phyloP scores from a whole-genome alignment of 1,140 invertebrate species.

The Gerris buenoi region DNA sequence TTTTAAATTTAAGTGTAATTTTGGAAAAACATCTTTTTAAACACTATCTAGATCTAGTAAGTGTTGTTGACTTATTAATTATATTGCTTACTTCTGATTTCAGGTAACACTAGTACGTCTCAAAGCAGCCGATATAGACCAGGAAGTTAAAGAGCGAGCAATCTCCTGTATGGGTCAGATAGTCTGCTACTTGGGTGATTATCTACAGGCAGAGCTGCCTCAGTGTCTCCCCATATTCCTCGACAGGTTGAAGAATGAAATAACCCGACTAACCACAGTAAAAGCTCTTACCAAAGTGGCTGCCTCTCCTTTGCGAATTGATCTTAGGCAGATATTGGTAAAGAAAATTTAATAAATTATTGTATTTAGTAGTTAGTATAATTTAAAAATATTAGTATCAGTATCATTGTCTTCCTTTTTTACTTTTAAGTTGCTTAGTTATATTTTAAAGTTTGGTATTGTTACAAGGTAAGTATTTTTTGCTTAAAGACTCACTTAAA shows the following conservation, averaged over 20 bases:
- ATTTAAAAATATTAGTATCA: not conserved
- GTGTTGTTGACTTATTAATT: too few relatives aligned
- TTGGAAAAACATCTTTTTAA: too few relatives aligned
- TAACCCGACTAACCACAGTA: conserved; percentile 87
- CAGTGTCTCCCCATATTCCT: conserved; percentile 85
- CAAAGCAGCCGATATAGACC: conserved; percentile 90
- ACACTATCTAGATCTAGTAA: too few relatives aligned
- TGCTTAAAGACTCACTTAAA: too few relatives aligned
- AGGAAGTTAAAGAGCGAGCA: conserved; percentile 94
- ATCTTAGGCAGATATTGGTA: conserved; percentile 70
- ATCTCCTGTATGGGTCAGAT: conserved; percentile 96
- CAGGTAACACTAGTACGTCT: conserved; percentile 68
- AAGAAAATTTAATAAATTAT: conserved; percentile 18
- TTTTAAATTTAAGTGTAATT: too few relatives aligned
- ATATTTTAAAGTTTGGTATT: too few relatives aligned
- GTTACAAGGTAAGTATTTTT: too few relatives aligned
- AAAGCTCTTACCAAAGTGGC: conserved; percentile 91
- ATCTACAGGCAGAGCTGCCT: conserved; percentile 54
- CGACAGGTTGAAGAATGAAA: conserved; percentile 89
- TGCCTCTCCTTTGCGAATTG: conserved; percentile 71
- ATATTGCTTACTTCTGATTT: too few relatives aligned
- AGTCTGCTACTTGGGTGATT: conserved; percentile 79
- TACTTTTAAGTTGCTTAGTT: too few relatives aligned
- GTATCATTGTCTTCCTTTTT: too few relatives aligned
- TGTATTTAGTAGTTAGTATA: conserved; percentile 11